Conservation (phyloP, 2,113 vertebrate species). For the Chaetodon auriga region DNA sequence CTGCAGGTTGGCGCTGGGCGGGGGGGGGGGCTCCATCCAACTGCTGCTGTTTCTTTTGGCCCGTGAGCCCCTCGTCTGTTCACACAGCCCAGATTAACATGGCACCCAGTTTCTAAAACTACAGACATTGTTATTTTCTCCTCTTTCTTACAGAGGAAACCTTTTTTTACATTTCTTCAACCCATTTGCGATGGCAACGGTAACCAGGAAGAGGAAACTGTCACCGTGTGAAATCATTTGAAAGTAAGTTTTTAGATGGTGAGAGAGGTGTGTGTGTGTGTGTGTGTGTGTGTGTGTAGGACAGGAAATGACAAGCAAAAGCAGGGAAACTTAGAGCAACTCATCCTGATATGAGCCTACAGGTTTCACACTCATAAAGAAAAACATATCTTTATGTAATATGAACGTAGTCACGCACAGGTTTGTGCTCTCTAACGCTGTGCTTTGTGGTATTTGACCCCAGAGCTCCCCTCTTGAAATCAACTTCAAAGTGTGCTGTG, state of each 20-base stretch:
- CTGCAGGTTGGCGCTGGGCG: slow-evolving; percentile 2
- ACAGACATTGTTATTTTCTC: not conserved
- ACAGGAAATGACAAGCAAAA: slow-evolving; percentile 37
- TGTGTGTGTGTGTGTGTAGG: not conserved
- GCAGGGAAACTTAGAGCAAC: not conserved
- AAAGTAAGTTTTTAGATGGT: slow-evolving; percentile 5
- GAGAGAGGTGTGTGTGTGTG: not conserved
- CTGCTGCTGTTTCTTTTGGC: slow-evolving; percentile 34
- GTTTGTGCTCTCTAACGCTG: not conserved
- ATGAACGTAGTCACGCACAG: not conserved
- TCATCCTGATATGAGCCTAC: not conserved
- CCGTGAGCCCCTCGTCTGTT: slow-evolving; percentile 24
- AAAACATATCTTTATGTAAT: not conserved
- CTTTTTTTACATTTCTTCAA: not conserved
- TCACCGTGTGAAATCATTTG: not conserved
- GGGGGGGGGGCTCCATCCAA: slow-evolving; percentile 22
- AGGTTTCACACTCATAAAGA: slow-evolving; percentile 7
- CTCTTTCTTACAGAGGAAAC: not conserved
- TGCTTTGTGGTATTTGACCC: slow-evolving; percentile 18
- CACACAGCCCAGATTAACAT: slow-evolving; percentile 31
- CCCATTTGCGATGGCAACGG: not conserved
- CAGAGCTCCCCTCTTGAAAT: not conserved
- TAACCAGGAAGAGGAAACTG: slow-evolving; percentile 16
- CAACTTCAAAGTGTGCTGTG: slow-evolving; percentile 26
- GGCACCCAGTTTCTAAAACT: not conserved